phyloP scores from a whole-genome alignment of 1,140 invertebrate species.

The Pollicipes pollicipes region DNA sequence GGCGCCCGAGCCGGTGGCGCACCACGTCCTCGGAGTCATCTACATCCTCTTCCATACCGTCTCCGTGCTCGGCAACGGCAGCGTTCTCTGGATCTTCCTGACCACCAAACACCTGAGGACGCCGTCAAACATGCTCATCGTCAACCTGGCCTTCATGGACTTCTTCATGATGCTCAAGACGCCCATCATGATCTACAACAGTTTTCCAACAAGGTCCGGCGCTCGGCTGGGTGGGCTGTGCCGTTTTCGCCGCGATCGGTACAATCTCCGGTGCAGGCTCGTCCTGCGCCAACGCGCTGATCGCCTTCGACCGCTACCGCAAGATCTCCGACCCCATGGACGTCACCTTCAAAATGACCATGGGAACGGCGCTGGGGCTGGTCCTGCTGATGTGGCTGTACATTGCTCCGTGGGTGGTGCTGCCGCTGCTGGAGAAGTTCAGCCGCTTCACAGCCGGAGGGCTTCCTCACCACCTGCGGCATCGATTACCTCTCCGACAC shows the following conservation, averaged over 20 bases:
- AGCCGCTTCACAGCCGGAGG: conserved; percentile 67
- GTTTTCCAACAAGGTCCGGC: conserved; percentile 54
- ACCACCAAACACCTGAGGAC: conserved; percentile 26
- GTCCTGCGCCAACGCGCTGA: conserved; percentile 56
- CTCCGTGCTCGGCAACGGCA: conserved; percentile 59
- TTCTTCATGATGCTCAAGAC: conserved; percentile 37
- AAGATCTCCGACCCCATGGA: conserved; percentile 22
- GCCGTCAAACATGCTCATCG: conserved; percentile 30
- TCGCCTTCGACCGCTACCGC: conserved; percentile 54
- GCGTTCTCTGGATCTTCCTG: conserved; percentile 70
- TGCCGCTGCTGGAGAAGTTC: conserved; percentile 60
- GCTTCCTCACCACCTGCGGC: conserved; percentile 58
- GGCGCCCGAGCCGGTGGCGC: conserved; percentile 58
- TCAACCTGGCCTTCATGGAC: conserved; percentile 30
- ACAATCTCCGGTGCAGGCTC: conserved; percentile 59
- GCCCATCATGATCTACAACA: conserved; percentile 72
- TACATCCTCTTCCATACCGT: conserved; percentile 61
- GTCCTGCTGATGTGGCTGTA: conserved; percentile 55
- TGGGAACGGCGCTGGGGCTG: conserved; percentile 51
- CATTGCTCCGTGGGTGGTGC: conserved; percentile 53
- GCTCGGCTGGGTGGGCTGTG: conserved; percentile 48
- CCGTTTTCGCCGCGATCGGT: conserved; percentile 56
- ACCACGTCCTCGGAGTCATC: conserved; percentile 59
- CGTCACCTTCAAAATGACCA: conserved; percentile 37
- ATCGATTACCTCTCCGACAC: conserved; percentile 66